Base-by-base conservation (phyloP, 2,113 vertebrate species). In the Lophius piscatorius region DNA sequence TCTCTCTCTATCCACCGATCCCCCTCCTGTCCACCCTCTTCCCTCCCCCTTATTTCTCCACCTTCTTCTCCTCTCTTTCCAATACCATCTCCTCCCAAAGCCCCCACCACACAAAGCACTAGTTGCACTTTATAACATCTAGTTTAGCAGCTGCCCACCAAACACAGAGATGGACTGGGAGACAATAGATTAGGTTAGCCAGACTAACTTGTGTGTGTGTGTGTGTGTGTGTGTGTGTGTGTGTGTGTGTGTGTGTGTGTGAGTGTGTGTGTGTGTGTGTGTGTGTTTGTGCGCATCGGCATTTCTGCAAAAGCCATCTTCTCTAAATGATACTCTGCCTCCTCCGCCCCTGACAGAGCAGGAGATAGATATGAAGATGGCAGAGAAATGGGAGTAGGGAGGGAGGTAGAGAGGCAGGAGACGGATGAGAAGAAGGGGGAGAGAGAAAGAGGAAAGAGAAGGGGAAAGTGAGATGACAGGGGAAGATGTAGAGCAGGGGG, bases 61-160 rank as follows among this genome's bases (percentile, higher is more conserved):
- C 42, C 60, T 63, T 57, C 40, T 1, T 2, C 34, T 52, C 46
- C 22, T 54, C 48, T 67, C 66, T 69, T 58, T 65, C 65, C 28
- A 74, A 71, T 71, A 50, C 63, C 63, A 60, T 55, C 62, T 38
- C 40, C 17, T 60, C 58, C 51, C 36, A 0, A 23, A n/a, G 36
- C 48, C 46, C 59, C 55, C 60, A 36, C 54, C 58, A 51, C 75
- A 75, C 65, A 48, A 44, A 55, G 72, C 70, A 84, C 71, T 72
- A 77, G 84, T 83, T 83, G 87, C 78, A 84, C 82, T 78, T 75
- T 55, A 78, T 75, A 77, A 72, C 83, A 62, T 78, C 68, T 76
- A 70, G 69, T 82, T 85, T 76, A 81, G 81, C 61, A 60, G 72
- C 62, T 79, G 78, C 64, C 46, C 63, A 62, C 51, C 75, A 76